Conservation (phyloP, 2,113 vertebrate genomes). For the Oncorhynchus clarkii region DNA sequence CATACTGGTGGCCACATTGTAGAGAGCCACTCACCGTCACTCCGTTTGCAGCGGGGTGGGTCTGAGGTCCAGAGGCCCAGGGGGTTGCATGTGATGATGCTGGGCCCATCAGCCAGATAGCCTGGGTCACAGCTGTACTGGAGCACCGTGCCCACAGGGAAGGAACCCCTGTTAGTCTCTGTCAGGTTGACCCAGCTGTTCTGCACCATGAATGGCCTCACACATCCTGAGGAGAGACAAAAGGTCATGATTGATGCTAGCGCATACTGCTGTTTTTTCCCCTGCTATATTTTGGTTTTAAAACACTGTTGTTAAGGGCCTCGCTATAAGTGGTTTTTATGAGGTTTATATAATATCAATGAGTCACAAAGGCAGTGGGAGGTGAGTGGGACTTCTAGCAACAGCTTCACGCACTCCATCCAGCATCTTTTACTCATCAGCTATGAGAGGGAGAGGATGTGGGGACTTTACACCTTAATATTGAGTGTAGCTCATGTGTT, state of each 20-base stretch:
- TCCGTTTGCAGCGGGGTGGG: slow-evolving; percentile 70
- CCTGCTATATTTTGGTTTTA: neutral
- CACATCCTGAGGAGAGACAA: slow-evolving; percentile 63
- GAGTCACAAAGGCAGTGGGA: slow-evolving; percentile 1
- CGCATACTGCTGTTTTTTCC: neutral
- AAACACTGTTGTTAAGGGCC: neutral
- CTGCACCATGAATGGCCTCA: slow-evolving; percentile 70
- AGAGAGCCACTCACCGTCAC: slow-evolving; percentile 61
- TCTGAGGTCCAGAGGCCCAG: slow-evolving; percentile 70
- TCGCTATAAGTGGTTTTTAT: neutral
- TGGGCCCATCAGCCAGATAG: slow-evolving; percentile 71
- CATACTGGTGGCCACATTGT: neutral
- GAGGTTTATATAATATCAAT: neutral
- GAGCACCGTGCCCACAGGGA: slow-evolving; percentile 72
- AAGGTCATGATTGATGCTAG: neutral
- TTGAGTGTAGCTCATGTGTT: neutral
- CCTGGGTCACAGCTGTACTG: slow-evolving; percentile 77
- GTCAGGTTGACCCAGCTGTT: slow-evolving; percentile 77
- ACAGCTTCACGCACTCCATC: neutral
- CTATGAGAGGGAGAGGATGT: neutral
- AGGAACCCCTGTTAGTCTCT: slow-evolving; percentile 71
- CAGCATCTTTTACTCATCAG: neutral
- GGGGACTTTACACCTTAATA: neutral
- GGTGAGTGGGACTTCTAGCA: neutral
- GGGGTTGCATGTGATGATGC: slow-evolving; percentile 69